Conservation (phyloP, 2,888 invertebrate species). For the Andrena praecox region DNA sequence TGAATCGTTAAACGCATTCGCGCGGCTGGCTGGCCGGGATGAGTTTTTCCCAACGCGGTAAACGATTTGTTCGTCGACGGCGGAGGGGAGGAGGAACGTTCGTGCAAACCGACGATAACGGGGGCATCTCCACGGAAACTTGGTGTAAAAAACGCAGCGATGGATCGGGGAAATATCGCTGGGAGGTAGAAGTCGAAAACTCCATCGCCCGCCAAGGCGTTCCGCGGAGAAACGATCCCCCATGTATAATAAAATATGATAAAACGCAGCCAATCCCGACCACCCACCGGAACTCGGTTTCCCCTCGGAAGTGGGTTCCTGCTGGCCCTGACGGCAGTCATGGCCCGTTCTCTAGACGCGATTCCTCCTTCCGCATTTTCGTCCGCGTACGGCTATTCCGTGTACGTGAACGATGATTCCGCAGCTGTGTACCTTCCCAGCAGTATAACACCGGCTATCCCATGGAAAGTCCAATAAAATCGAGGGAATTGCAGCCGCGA, state of each 20-base stretch:
- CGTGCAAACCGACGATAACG: constrained; percentile 23
- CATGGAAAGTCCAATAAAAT: no score
- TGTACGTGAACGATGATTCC: no score
- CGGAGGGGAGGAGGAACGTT: not conserved
- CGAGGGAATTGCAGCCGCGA: no score
- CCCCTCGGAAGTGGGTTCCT: constrained; percentile 61
- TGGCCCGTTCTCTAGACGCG: constrained; percentile 10
- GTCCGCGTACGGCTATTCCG: no score
- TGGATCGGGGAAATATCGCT: constrained; percentile 37
- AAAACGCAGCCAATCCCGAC: constrained; percentile 75
- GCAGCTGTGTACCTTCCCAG: no score
- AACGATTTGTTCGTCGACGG: not conserved
- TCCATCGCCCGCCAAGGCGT: constrained; percentile 42
- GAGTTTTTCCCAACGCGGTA: constrained; percentile 1
- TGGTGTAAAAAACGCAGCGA: constrained; percentile 1
- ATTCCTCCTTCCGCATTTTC: constrained; percentile 17
- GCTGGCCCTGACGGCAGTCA: constrained; percentile 41
- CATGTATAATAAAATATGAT: constrained; percentile 81
- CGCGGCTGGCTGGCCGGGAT: not conserved
- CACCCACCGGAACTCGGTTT: constrained; percentile 71
- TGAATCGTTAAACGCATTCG: constrained; percentile 36
- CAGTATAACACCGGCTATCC: no score
- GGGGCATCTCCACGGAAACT: not conserved
- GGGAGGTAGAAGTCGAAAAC: constrained; percentile 47
- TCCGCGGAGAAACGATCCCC: constrained; percentile 66